Evolutionary conservation across 2,797 vertebrate species (phyloP).

Genomic region (Dendrocincla tyrannina): DNA sequence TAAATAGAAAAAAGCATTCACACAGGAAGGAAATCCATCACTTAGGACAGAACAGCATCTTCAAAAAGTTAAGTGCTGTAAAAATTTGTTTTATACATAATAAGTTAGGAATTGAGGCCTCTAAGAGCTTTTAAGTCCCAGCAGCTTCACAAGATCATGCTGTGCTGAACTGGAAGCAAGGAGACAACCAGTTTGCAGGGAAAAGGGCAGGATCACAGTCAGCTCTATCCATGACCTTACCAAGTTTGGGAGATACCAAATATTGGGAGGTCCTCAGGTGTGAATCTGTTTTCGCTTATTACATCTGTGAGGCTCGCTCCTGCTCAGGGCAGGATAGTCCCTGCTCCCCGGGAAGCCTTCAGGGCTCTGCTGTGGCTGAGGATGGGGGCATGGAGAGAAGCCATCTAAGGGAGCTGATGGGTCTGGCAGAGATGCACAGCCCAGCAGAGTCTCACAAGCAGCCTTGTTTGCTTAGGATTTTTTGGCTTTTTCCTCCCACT

Average conservation of each 20-base stretch:
- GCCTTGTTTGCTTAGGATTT: background rate
- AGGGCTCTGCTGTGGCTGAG: background rate
- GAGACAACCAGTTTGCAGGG: background rate
- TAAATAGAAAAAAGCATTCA: background rate
- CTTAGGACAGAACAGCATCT: background rate
- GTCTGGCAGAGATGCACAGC: background rate
- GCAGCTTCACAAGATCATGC: background rate
- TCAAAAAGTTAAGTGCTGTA: background rate
- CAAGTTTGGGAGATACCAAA: background rate
- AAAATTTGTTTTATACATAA: background rate
- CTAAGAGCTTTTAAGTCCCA: background rate
- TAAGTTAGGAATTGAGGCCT: background rate
- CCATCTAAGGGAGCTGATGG: background rate
- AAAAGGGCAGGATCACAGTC: background rate
- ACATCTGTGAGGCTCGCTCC: accelerated
- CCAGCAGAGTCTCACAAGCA: background rate
- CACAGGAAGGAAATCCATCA: background rate
- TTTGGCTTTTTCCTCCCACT: background rate
- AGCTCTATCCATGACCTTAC: background rate
- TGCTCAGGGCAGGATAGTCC: background rate
- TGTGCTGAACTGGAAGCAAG: background rate
- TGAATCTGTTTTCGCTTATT: background rate
- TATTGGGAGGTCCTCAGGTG: background rate
- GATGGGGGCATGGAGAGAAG: background rate
- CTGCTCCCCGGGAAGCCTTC: background rate